phyloP scores from a whole-genome alignment of 2,113 vertebrate genomes.

The Corapipo altera region DNA sequence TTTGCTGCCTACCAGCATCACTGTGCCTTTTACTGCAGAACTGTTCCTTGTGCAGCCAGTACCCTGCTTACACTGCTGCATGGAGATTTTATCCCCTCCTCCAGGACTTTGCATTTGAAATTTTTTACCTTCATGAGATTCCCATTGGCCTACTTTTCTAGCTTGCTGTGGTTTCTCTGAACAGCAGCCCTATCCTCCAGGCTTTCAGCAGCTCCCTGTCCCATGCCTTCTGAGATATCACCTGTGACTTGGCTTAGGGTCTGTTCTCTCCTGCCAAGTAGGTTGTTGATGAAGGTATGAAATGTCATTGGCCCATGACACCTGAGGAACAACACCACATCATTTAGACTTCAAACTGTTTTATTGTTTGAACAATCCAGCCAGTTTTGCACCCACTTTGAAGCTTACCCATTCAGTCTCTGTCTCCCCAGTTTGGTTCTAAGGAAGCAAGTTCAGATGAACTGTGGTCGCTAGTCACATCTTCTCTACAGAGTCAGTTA shows the following conservation, averaged over 20 bases:
- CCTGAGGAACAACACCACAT: background rate
- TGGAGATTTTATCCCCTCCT: background rate
- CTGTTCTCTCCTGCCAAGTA: background rate
- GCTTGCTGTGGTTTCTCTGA: background rate
- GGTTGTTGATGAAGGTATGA: background rate
- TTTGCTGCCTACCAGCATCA: background rate
- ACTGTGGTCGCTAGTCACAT: rapidly evolving
- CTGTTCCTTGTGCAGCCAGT: background rate
- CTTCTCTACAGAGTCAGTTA: background rate
- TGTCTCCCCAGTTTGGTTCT: background rate
- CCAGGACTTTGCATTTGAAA: background rate
- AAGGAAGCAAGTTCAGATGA: background rate
- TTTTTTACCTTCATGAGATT: background rate
- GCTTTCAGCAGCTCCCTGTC: background rate
- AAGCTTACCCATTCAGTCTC: too few relatives aligned
- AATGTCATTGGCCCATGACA: background rate
- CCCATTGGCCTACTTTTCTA: background rate
- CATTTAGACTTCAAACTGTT: background rate
- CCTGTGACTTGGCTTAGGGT: background rate
- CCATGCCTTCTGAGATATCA: background rate
- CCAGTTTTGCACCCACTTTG: background rate
- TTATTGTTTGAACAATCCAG: background rate
- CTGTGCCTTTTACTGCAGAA: background rate
- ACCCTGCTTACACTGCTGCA: background rate
- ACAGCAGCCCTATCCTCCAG: background rate